Percentiles rank a stretch among this genome's conserved stretches.
Conservation (phyloP, 2,888 invertebrate genomes). For the Chorisops tibialis region DNA sequence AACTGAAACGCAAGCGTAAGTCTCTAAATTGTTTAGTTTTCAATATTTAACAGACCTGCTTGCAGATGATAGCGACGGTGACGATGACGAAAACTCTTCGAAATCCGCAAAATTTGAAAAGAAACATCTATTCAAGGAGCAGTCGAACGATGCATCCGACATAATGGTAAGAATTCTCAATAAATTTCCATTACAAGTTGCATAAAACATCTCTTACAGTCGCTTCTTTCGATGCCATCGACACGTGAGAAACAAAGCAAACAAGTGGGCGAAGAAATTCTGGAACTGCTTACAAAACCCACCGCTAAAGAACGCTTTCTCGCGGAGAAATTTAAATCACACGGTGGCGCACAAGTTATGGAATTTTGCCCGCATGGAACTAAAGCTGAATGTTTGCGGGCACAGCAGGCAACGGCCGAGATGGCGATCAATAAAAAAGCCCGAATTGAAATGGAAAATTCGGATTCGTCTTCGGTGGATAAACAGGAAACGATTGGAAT, state of each 20-base stretch:
- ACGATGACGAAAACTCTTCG: conserved; percentile 37
- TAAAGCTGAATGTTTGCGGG: conserved; percentile 76
- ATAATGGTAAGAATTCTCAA: conserved; percentile 59
- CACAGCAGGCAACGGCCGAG: conserved; percentile 50
- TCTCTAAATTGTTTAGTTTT: conserved; percentile 32
- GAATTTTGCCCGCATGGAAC: conserved; percentile 98
- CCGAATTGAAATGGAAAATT: conserved; percentile 27
- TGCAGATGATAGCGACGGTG: conserved; percentile 48
- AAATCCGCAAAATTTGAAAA: conserved; percentile 38
- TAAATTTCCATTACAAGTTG: no score
- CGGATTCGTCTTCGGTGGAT: conserved; percentile 25
- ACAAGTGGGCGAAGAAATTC: conserved; percentile 92
- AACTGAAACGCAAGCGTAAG: conserved; percentile 54
- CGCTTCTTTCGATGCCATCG: conserved; percentile 62
- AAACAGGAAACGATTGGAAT: conserved; percentile 35
- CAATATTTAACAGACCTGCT: neutral
- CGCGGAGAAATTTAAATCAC: conserved; percentile 94
- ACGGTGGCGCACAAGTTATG: conserved; percentile 89
- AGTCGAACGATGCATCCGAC: conserved; percentile 56
- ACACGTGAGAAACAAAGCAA: conserved; percentile 94
- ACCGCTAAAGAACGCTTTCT: conserved; percentile 93
- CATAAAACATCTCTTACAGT: conserved; percentile 35
- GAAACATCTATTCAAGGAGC: conserved; percentile 41
- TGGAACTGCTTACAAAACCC: conserved; percentile 88
- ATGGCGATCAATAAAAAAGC: conserved; percentile 38